Conservation (phyloP, 1,140 invertebrate species). For the Hermetia illucens region DNA sequence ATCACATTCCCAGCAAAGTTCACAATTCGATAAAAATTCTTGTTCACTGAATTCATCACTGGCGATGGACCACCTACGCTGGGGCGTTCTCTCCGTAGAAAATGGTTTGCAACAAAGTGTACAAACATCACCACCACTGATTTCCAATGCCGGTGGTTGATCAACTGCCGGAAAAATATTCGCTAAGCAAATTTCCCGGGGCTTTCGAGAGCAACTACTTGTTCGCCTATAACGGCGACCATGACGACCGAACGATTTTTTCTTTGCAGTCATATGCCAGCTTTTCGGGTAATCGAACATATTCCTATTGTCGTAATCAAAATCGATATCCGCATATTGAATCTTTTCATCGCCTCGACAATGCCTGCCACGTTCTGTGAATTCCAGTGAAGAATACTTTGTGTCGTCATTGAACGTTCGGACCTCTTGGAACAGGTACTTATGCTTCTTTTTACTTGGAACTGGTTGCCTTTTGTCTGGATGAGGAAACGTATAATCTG, state of each 20-base stretch:
- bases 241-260: not conserved
- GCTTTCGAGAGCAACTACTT: not conserved
- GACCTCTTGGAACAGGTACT: constrained; percentile 4
- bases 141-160: not conserved
- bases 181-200: constrained; percentile 1
- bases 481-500: constrained; percentile 4
- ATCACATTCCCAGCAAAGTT: constrained; percentile 4
- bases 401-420: constrained; percentile 1
- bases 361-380: not conserved
- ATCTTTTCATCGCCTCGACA: not conserved
- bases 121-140: not conserved
- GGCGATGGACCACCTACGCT: not conserved
- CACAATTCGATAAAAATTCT: constrained; percentile 5
- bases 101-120: not conserved
- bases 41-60: constrained; percentile 5
- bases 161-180: not conserved
- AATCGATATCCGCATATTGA: constrained; percentile 3
- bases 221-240: not conserved
- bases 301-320: not conserved
- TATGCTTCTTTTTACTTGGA: not conserved
- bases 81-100: not conserved
- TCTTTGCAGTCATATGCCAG: constrained; percentile 2
- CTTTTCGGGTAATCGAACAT: not conserved
- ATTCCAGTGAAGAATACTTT: constrained; percentile 4
- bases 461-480: constrained; percentile 2